phyloP scores from a whole-genome alignment of 2,113 vertebrate species.

The Sander vitreus region DNA sequence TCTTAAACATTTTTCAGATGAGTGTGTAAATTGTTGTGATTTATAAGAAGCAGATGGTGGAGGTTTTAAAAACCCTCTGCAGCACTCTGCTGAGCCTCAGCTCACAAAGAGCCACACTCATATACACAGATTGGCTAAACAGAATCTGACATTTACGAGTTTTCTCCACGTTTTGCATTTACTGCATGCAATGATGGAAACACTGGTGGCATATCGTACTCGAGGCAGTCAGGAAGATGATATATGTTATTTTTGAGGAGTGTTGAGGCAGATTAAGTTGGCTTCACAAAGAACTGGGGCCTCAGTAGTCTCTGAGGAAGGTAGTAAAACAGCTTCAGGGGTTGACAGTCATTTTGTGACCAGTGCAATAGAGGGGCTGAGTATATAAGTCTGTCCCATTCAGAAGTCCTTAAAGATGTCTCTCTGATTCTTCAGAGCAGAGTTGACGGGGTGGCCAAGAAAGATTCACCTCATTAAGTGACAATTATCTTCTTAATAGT shows the following conservation, averaged over 20 bases:
- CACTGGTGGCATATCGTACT: conserved; percentile 33
- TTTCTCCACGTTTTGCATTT: conserved; percentile 48
- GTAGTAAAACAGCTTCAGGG: conserved; percentile 40
- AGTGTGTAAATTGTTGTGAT: conserved; percentile 47
- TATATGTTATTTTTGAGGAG: conserved; percentile 43
- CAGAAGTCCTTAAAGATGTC: conserved; percentile 17
- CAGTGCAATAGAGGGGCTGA: conserved; percentile 3
- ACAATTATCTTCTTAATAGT: neutral
- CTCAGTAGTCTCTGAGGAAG: conserved; percentile 39
- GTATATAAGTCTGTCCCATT: conserved; percentile 30
- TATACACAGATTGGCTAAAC: conserved; percentile 36
- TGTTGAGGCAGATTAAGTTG: conserved; percentile 44
- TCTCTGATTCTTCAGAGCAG: conserved; percentile 13
- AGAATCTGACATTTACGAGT: conserved; percentile 71
- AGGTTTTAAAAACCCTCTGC: conserved; percentile 34
- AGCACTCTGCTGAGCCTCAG: conserved; percentile 39
- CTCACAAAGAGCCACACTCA: conserved; percentile 55
- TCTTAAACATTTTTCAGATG: conserved; percentile 29
- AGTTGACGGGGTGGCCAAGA: neutral
- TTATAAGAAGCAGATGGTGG: conserved; percentile 50
- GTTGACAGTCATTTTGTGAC: conserved; percentile 52
- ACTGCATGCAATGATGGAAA: conserved; percentile 52
- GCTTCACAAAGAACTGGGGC: conserved; percentile 35
- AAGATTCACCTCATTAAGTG: conserved; percentile 2
- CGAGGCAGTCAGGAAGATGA: conserved; percentile 39